These are phyloP conservation scores for Tachystola acroxantha DNA, from an alignment of 2,888 invertebrate species.

Conservation along the genomic window DNA sequence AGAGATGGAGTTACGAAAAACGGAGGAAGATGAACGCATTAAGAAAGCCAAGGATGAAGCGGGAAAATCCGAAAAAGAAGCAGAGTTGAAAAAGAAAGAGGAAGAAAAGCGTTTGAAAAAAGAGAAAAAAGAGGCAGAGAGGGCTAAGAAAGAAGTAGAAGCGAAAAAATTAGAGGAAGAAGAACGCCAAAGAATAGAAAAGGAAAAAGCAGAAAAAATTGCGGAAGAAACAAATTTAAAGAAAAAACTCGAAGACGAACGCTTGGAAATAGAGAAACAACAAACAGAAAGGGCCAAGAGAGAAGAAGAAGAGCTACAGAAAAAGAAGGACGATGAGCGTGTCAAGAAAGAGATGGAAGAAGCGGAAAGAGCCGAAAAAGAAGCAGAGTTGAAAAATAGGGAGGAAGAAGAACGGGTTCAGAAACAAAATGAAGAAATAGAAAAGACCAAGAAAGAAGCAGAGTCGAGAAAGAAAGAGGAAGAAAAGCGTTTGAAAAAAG, in stretches of 20 bases:
- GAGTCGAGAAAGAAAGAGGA: slow-evolving; percentile 4
- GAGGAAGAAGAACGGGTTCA: slow-evolving; percentile 4
- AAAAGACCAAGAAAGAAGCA: not conserved
- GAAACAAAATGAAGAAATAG: not conserved
- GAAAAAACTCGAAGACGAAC: not conserved
- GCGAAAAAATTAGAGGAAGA: slow-evolving; percentile 1
- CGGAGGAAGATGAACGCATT: not conserved
- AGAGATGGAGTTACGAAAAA: not conserved
- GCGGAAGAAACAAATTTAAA: not conserved
- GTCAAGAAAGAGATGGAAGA: not conserved
- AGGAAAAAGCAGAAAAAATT: not conserved
- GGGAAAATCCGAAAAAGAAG: slow-evolving; percentile 14
- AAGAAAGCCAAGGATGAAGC: slow-evolving; percentile 9
- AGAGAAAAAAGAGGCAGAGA: slow-evolving; percentile 11
- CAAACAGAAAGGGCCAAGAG: slow-evolving; percentile 7
- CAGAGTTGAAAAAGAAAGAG: not conserved
- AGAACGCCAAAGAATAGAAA: not conserved
- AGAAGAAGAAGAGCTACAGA: not conserved
- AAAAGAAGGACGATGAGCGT: not conserved
- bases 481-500: slow-evolving; percentile 4
- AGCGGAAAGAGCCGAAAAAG: not conserved
- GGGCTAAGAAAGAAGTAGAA: not conserved
- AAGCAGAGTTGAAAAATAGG: slow-evolving; percentile 1
- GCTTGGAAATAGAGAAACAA: slow-evolving; percentile 19
- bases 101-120: slow-evolving; percentile 4